These are phyloP conservation scores for Alloscopus bannaensis DNA, from an alignment of 2,888 invertebrate genomes.

Conservation along the genomic window DNA sequence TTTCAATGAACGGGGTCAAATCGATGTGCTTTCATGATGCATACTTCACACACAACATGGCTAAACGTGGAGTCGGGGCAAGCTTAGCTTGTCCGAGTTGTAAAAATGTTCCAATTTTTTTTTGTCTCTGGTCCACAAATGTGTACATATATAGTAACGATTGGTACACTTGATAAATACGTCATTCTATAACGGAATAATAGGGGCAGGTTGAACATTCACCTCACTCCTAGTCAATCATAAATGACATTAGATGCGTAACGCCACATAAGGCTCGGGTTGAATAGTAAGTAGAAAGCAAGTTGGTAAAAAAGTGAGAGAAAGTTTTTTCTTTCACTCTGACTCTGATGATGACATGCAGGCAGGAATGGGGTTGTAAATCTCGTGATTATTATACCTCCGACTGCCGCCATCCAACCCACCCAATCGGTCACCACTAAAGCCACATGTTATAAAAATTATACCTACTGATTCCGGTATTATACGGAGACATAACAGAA, in stretches of 20 bases:
- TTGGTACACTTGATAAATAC: slow-evolving; percentile 33
- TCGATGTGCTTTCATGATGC: not conserved
- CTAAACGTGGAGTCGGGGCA: not conserved
- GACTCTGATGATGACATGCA: slow-evolving; percentile 60
- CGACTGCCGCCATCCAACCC: slow-evolving; percentile 49
- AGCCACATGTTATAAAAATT: slow-evolving; percentile 8
- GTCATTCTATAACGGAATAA: slow-evolving; percentile 30
- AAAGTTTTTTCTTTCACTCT: slow-evolving; percentile 33
- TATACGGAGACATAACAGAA: not conserved
- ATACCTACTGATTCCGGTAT: too few relatives aligned
- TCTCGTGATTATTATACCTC: slow-evolving; percentile 60
- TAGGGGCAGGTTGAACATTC: slow-evolving; percentile 17
- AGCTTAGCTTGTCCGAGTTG: not conserved
- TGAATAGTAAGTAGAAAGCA: not conserved
- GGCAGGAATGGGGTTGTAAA: slow-evolving; percentile 59
- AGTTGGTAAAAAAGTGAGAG: not conserved
- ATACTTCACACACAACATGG: not conserved
- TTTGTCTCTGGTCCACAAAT: slow-evolving; percentile 6
- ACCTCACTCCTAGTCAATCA: slow-evolving; percentile 47
- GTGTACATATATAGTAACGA: slow-evolving; percentile 3
- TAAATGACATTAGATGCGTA: slow-evolving; percentile 45
- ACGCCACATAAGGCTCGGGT: slow-evolving; percentile 29
- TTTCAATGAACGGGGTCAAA: slow-evolving; percentile 35
- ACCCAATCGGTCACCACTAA: slow-evolving; percentile 51
- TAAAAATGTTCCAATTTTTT: not conserved